These are phyloP conservation scores for Trachymyrmex cornetzi DNA, from an alignment of 1,140 invertebrate genomes.

Conservation along the genomic window DNA sequence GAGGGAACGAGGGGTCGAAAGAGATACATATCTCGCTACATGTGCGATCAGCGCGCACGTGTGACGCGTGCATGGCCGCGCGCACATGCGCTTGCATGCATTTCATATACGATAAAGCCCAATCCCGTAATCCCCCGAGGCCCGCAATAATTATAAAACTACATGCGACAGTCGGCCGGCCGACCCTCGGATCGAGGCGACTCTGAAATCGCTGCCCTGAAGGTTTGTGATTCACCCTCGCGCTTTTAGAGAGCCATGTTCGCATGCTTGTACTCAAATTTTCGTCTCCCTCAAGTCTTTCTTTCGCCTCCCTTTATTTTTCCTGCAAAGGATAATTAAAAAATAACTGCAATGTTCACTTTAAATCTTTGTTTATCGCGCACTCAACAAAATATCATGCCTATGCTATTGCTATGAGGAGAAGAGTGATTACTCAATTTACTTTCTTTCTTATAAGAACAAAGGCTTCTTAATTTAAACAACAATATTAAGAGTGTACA, in stretches of 20 bases:
- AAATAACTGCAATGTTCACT: background rate
- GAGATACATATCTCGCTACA: conserved; percentile 45
- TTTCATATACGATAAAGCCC: conserved; percentile 58
- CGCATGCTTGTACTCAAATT: background rate
- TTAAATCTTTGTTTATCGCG: background rate
- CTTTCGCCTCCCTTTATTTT: background rate
- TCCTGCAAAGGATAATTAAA: background rate
- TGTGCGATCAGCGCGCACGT: conserved; percentile 41
- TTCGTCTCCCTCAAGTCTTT: background rate
- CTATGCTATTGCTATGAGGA: no score
- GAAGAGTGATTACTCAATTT: no score
- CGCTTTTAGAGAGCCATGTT: conserved; percentile 65
- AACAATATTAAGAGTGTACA: no score
- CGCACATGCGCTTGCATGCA: conserved; percentile 23
- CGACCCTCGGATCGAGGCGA: conserved; percentile 64
- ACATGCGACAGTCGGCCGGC: conserved; percentile 66
- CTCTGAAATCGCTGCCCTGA: conserved; percentile 72
- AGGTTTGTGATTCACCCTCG: conserved; percentile 72
- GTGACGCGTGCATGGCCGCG: conserved; percentile 40
- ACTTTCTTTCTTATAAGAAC: no score
- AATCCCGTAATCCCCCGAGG: conserved; percentile 70
- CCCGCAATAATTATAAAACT: conserved; percentile 80
- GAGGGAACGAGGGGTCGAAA: conserved; percentile 1
- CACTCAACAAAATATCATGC: no score
- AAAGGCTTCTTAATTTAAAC: no score